Evolutionary conservation across 1,140 invertebrate genomes (phyloP), one percentile per base, ranked within the genome.

Genomic region (Theocolax elegans): DNA sequence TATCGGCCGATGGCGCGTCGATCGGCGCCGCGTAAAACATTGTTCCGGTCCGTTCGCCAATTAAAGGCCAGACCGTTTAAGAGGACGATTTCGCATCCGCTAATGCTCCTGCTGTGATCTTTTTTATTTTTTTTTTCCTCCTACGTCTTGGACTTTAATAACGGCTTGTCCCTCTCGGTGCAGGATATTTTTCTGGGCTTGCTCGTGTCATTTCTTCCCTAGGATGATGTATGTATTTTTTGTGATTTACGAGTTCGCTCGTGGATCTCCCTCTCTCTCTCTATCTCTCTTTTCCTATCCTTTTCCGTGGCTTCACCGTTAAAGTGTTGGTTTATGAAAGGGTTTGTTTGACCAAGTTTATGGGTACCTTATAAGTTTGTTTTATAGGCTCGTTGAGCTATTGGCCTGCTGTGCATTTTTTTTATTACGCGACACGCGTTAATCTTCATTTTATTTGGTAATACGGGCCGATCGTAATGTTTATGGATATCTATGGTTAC

Each of bases 401-500:
- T 71, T 69, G 72, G 59, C 63, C 53, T 71, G 46, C 23, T 56
- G 21, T 60, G 72, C 73, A 70, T 67, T 74, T 73, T 56, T 56
- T n/a, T n/a, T n/a, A n/a, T n/a, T 66, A 35, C 56, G 56, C 10
- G 19, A 53, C 53, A 49, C 35, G 71, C 71, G 71, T 65, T 56
- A 60, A 69, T 72, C 75, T 72, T 73, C 69, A 74, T 72, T 74
- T 76, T 68, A 73, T 67, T 59, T n/a, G n/a, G n/a, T n/a, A n/a
- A n/a, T n/a, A n/a, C n/a, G n/a, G n/a, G n/a, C n/a, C n/a, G n/a
- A n/a, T n/a, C n/a, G n/a, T n/a, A n/a, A n/a, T n/a, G n/a, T n/a
- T n/a, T n/a, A n/a, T n/a, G n/a, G n/a, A n/a, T n/a, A n/a, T n/a
- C n/a, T n/a, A n/a, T n/a, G n/a, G n/a, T n/a, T n/a, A n/a, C n/a